phyloP scores from a whole-genome alignment of 2,113 vertebrate species.

The Rafetus swinhoei region DNA sequence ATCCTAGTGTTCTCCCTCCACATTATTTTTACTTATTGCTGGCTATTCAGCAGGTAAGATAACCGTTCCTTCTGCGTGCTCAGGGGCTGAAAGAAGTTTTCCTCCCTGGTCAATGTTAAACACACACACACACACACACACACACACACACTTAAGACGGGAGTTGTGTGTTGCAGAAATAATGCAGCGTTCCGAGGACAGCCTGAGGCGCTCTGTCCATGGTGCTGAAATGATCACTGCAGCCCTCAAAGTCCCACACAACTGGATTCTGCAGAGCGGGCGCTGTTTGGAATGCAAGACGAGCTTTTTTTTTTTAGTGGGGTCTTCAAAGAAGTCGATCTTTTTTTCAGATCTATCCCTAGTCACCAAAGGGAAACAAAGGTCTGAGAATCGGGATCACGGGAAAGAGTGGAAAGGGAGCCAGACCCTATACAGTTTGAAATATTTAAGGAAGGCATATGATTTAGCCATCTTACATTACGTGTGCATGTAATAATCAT shows the following conservation, averaged over 20 bases:
- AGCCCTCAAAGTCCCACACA: slow-evolving; percentile 45
- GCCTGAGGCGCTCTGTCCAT: slow-evolving; percentile 44
- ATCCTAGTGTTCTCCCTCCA: rapidly evolving
- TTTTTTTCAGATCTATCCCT: slow-evolving; percentile 1
- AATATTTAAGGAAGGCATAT: slow-evolving; percentile 1
- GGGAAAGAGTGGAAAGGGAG: background rate
- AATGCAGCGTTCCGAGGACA: background rate
- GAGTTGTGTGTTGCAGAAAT: background rate
- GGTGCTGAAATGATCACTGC: slow-evolving; percentile 66
- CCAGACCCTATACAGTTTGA: background rate
- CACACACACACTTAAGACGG: background rate
- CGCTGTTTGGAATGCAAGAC: slow-evolving; percentile 66
- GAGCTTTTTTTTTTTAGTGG: background rate
- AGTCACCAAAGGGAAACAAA: background rate
- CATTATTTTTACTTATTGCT: rapidly evolving
- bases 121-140: too few relatives aligned
- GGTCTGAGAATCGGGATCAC: background rate
- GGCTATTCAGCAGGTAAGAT: background rate
- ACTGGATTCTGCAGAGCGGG: slow-evolving; percentile 30
- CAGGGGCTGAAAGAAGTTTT: background rate
- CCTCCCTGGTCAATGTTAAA: background rate
- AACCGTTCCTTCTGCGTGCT: background rate
- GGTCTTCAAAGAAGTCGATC: background rate
- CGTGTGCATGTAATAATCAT: slow-evolving; percentile 30
- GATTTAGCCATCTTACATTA: background rate